phyloP scores from a whole-genome alignment of 2,888 invertebrate genomes.

The Macrosiphum euphorbiae region DNA sequence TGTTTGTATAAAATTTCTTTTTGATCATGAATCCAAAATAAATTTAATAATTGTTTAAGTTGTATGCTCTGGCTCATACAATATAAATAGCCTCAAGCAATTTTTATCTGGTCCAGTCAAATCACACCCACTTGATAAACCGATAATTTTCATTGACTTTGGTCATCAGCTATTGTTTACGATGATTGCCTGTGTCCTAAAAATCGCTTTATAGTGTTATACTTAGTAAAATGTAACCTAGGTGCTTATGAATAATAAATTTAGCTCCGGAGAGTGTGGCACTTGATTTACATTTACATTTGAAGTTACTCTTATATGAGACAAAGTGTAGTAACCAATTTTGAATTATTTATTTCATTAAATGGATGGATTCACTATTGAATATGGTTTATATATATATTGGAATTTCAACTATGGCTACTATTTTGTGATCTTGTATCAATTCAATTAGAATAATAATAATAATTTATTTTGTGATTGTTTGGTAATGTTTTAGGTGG shows the following conservation, averaged over 20 bases:
- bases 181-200: not conserved
- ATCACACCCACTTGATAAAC: not conserved
- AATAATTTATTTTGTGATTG: not conserved
- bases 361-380: not conserved
- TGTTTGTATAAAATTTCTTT: not conserved
- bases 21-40: not conserved
- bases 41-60: not conserved
- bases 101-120: too few species aligned
- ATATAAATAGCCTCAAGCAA: not conserved
- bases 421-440: not conserved
- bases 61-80: not conserved
- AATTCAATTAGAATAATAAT: not conserved
- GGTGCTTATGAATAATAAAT: not conserved
- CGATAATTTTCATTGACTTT: not conserved
- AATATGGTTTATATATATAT: not conserved
- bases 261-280: not conserved
- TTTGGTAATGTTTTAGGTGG: constrained; percentile 68
- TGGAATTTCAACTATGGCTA: not conserved
- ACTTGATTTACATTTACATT: too few species aligned
- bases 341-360: not conserved
- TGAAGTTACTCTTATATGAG: not conserved
- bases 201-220: too few species aligned
- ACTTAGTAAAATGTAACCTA: too few species aligned
- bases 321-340: not conserved
- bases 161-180: not conserved